These are phyloP conservation scores for Rhinogobius similis DNA, from an alignment of 2,113 vertebrate species.

Conservation along the genomic window DNA sequence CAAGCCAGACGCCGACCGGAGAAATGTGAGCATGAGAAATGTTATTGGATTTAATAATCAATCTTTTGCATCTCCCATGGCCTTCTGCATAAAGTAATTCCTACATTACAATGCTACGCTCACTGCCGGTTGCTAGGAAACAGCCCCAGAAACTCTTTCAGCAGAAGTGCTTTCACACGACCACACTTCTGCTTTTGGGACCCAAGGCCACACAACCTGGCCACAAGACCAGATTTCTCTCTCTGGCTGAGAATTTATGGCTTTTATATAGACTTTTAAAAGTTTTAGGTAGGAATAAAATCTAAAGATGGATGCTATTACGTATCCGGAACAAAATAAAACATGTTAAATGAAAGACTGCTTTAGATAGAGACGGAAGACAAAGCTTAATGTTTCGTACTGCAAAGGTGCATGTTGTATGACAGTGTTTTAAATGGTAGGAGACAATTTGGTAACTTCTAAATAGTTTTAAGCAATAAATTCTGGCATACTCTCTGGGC, in stretches of 20 bases:
- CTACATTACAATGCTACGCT: slow-evolving; percentile 41
- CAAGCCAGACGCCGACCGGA: slow-evolving; percentile 8
- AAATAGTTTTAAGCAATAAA: too few species aligned
- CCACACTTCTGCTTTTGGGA: slow-evolving; percentile 48
- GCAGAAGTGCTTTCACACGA: slow-evolving; percentile 34
- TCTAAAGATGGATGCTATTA: background rate
- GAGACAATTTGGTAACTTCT: too few species aligned
- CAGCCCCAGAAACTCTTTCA: slow-evolving; percentile 52
- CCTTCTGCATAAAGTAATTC: slow-evolving; percentile 37
- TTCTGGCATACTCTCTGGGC: too few species aligned
- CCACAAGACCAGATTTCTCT: slow-evolving; percentile 17
- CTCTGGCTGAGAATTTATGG: background rate
- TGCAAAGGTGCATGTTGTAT: too few species aligned
- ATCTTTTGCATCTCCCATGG: slow-evolving; percentile 45
- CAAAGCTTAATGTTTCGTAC: background rate
- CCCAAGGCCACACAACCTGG: slow-evolving; percentile 31
- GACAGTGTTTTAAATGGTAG: too few species aligned
- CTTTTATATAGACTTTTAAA: background rate
- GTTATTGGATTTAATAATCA: slow-evolving; percentile 58
- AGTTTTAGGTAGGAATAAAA: background rate
- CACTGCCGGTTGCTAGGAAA: slow-evolving; percentile 70
- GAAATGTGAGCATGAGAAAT: slow-evolving; percentile 27
- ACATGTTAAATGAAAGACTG: background rate
- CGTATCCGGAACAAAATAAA: background rate
- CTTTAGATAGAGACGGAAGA: too few species aligned